Percentiles rank a stretch among this genome's conserved stretches.
Evolutionary conservation across 2,113 vertebrate genomes (phyloP).

Genomic region (Chlorodrepanis virens): DNA sequence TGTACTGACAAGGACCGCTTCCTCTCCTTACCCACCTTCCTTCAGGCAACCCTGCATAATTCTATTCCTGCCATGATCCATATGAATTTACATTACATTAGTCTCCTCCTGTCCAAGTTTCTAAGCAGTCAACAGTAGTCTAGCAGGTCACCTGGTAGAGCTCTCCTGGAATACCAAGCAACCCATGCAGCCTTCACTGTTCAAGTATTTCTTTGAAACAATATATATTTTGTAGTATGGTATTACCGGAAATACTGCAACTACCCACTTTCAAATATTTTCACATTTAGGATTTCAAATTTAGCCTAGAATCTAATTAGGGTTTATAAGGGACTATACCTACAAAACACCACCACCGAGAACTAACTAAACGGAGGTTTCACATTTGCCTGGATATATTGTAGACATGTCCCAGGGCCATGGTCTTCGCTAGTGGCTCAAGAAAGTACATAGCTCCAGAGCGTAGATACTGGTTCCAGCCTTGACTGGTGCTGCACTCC

Average conservation of each 20-base stretch:
- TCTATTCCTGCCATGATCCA: neutral
- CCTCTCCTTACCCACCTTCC: slow-evolving; percentile 57
- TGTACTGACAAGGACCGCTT: slow-evolving; percentile 53
- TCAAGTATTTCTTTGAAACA: neutral
- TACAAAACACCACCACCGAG: neutral
- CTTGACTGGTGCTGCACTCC: neutral
- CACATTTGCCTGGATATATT: neutral
- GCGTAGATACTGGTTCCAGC: neutral
- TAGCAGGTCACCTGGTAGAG: neutral
- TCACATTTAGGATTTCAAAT: neutral
- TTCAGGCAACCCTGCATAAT: neutral
- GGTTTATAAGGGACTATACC: neutral
- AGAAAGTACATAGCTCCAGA: neutral
- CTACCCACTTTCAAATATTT: neutral
- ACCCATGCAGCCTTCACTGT: neutral
- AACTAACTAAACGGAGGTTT: neutral
- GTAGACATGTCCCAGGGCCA: neutral
- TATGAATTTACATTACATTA: neutral
- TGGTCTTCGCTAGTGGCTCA: neutral
- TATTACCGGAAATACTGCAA: neutral
- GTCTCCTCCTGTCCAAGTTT: neutral
- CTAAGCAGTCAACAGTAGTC: neutral
- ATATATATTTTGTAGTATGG: neutral
- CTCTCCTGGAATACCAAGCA: neutral
- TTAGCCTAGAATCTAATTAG: neutral